These are phyloP conservation scores for Clamator glandarius DNA, from an alignment of 2,797 vertebrate species.

Conservation along the genomic window DNA sequence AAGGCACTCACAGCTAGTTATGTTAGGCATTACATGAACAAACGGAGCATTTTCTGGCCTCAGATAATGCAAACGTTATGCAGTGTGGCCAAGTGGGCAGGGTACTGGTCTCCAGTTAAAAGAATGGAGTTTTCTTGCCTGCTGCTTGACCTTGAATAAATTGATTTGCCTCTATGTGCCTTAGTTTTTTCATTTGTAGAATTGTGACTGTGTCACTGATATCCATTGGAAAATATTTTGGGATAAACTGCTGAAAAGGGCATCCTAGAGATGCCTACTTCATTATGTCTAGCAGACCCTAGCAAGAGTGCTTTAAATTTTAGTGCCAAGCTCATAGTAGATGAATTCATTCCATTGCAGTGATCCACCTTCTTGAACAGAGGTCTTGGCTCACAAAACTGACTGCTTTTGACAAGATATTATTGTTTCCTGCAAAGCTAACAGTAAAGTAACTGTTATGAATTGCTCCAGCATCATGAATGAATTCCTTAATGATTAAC, in stretches of 20 bases:
- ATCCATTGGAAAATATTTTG: not conserved
- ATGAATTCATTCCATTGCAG: not conserved
- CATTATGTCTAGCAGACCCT: not conserved
- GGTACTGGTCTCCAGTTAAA: not conserved
- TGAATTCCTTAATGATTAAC: not conserved
- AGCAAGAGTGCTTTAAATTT: not conserved
- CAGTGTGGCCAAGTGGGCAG: conserved; percentile 29
- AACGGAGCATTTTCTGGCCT: conserved; percentile 20
- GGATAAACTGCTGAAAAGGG: not conserved
- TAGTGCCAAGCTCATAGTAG: not conserved
- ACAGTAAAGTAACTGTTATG: not conserved
- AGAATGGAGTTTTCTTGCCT: not conserved
- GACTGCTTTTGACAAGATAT: not conserved
- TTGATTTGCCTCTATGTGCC: not conserved
- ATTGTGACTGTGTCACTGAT: not conserved
- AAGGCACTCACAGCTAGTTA: conserved; percentile 2
- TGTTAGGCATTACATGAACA: conserved; percentile 1
- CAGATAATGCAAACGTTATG: conserved; percentile 49
- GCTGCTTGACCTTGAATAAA: conserved; percentile 5
- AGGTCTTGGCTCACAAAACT: not conserved
- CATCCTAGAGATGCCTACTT: not conserved
- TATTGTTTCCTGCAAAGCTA: not conserved
- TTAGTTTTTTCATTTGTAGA: not conserved
- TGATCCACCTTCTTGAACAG: not conserved
- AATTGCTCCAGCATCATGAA: not conserved